Percentiles rank a stretch among this genome's conserved stretches.
phyloP scores from a whole-genome alignment of 2,797 vertebrate genomes.

The Chloroceryle amazona region DNA sequence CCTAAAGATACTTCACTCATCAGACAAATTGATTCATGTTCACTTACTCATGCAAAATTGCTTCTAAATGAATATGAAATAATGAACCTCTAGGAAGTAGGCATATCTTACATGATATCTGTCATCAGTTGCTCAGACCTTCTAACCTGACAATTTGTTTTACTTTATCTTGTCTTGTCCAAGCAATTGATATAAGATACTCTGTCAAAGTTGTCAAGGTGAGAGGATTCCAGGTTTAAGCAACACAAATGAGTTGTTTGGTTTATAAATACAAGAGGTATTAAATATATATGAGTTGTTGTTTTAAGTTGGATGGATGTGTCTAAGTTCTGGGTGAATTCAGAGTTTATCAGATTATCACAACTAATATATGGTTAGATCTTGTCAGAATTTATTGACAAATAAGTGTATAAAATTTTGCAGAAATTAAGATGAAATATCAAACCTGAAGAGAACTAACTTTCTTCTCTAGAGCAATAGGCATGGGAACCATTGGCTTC shows the following conservation, averaged over 20 bases:
- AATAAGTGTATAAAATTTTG: neutral
- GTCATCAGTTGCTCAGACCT: conserved; percentile 22
- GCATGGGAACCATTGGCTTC: neutral
- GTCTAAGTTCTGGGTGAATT: neutral
- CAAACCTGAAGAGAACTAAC: neutral
- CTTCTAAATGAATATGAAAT: conserved; percentile 34
- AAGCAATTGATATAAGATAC: conserved; percentile 1
- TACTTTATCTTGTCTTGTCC: neutral
- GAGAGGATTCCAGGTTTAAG: neutral
- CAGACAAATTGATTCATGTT: conserved; percentile 17
- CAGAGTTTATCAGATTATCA: neutral
- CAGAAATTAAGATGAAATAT: neutral
- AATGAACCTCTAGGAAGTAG: neutral
- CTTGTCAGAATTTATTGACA: neutral
- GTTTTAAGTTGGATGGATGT: neutral
- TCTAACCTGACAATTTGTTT: conserved; percentile 39
- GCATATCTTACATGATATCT: neutral
- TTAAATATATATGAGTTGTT: neutral
- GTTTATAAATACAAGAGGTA: no score
- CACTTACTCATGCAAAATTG: neutral
- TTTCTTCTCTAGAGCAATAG: neutral
- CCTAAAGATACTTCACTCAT: neutral
- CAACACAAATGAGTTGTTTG: neutral
- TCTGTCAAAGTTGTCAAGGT: neutral
- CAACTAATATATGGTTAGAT: neutral